Evolutionary conservation across 2,797 vertebrate species (phyloP).

Genomic region (Lutjanus campechanus): DNA sequence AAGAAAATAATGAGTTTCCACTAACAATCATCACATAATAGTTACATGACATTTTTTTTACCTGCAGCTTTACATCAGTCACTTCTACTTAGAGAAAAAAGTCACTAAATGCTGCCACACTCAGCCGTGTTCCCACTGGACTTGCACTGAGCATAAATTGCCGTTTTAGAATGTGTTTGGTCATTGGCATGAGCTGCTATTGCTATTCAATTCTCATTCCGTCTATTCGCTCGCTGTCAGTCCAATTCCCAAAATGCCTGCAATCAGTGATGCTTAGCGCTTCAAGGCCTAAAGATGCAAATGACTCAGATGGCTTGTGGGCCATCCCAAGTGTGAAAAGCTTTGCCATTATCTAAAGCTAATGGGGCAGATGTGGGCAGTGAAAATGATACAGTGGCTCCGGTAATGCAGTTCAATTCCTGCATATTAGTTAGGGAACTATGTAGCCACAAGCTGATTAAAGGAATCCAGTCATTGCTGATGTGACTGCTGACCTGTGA

Average conservation of each 20-base stretch:
- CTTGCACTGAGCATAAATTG: conserved; percentile 15
- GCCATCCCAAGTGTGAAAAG: conserved; percentile 49
- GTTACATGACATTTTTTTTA: neutral
- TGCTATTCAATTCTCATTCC: conserved; percentile 42
- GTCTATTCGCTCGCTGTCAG: conserved; percentile 37
- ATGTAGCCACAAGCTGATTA: conserved; percentile 26
- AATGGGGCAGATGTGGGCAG: conserved; percentile 59
- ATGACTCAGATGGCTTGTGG: conserved; percentile 29
- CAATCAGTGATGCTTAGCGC: conserved; percentile 51
- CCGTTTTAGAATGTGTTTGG: conserved; percentile 25
- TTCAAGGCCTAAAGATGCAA: conserved; percentile 58
- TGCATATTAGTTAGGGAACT: conserved; percentile 32
- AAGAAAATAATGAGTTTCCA: neutral
- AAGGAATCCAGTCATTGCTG: conserved; percentile 33
- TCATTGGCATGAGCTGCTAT: conserved; percentile 26
- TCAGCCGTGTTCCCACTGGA: neutral
- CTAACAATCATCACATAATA: neutral
- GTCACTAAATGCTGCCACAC: conserved; percentile 1
- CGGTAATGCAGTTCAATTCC: conserved; percentile 33
- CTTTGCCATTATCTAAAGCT: conserved; percentile 66
- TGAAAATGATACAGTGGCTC: conserved; percentile 53
- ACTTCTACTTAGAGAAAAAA: neutral
- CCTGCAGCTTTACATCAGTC: conserved; percentile 4
- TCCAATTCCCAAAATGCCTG: conserved; percentile 48
- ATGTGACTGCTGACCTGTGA: conserved; percentile 35